A percentile compares a stretch with the other conserved stretches of the same genome.
Evolutionary conservation across 1,140 invertebrate species (phyloP).

Genomic region (Spodoptera litura): DNA sequence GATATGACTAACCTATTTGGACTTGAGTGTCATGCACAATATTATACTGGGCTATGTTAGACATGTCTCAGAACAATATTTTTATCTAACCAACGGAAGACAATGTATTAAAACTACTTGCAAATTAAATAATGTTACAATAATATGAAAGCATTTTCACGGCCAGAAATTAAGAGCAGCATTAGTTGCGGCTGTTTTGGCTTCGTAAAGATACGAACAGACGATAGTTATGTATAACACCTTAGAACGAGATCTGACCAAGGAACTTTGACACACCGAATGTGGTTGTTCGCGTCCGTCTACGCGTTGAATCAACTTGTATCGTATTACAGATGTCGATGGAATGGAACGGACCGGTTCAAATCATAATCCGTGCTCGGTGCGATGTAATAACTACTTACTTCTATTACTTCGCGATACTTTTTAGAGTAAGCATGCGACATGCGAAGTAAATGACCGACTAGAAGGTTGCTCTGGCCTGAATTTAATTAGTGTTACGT

Average conservation of each 20-base stretch:
- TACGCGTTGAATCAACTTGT: neutral
- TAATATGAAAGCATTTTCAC: too few species aligned
- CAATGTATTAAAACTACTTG: too few species aligned
- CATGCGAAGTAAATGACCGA: neutral
- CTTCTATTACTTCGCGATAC: neutral
- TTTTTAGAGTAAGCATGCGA: neutral
- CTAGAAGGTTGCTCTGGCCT: neutral
- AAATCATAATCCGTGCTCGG: constrained; percentile 4
- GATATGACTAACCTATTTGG: constrained; percentile 5
- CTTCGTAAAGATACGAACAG: neutral
- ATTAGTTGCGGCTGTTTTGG: too few species aligned
- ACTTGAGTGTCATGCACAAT: constrained; percentile 8
- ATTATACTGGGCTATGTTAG: neutral
- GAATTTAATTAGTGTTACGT: too few species aligned
- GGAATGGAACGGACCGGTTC: neutral
- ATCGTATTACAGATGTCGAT: neutral
- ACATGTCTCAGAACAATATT: neutral
- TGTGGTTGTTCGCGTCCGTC: constrained; percentile 1
- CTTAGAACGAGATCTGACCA: neutral
- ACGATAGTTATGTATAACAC: neutral
- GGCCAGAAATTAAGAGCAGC: too few species aligned
- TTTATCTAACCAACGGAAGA: too few species aligned
- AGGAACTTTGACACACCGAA: constrained; percentile 30
- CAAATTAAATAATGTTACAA: neutral
- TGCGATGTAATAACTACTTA: neutral